phyloP scores from a whole-genome alignment of 2,113 vertebrate genomes.

The Hyla sarda region DNA sequence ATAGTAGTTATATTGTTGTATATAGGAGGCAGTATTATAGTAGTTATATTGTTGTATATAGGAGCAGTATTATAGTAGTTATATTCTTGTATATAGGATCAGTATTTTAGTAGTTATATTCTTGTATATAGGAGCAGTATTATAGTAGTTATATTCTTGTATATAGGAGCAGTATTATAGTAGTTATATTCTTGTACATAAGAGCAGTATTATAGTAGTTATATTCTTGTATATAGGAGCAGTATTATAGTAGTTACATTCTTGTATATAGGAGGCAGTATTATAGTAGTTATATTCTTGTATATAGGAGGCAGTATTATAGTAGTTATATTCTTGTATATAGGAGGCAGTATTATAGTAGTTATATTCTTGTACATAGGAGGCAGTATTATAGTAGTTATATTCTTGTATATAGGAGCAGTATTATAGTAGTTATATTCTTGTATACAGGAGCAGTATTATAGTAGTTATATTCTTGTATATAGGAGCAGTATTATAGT shows the following conservation, averaged over 20 bases:
- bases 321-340: too few relatives aligned
- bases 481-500: neutral
- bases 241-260: too few relatives aligned
- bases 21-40: neutral
- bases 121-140: neutral
- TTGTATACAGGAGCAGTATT: neutral
- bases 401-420: too few relatives aligned
- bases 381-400: neutral
- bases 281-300: too few relatives aligned
- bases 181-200: too few relatives aligned
- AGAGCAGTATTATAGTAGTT: too few relatives aligned
- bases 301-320: too few relatives aligned
- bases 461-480: slow-evolving; percentile 6
- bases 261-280: too few relatives aligned
- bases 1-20: slow-evolving; percentile 2
- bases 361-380: slow-evolving; percentile 13
- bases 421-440: slow-evolving; percentile 9
- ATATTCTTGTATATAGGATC: slow-evolving; percentile 1
- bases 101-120: slow-evolving; percentile 7
- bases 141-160: too few relatives aligned
- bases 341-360: too few relatives aligned
- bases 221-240: too few relatives aligned
- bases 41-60: neutral
- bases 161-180: too few relatives aligned
- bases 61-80: neutral